Base-by-base conservation (phyloP, 64 coral and sea anemone species). In the Cladopsammia gracilis region DNA sequence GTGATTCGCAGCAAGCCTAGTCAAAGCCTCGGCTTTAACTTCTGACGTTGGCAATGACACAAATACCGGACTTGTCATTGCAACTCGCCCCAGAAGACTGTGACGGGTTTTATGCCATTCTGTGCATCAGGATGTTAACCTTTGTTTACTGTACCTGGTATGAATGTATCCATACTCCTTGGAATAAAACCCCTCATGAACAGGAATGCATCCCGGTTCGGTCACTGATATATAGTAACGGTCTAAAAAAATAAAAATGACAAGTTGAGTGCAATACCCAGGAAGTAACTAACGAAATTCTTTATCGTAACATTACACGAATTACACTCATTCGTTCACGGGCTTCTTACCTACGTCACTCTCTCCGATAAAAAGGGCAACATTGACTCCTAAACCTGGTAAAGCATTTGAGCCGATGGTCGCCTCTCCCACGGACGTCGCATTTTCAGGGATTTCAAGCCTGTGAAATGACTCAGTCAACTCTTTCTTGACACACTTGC, bases 321-420 rank as follows among this genome's bases (percentile, higher is more conserved):
- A 34, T 34, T 1, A 34, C 34, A 34, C 34, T 34, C 34, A 1
- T 34, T 34, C 34, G 2, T 34, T 34, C 34, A 34, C 34, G 34
- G 67, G n/a, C 12, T 19, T 59, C 77, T 64, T 9, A 84, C 80
- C 80, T 49, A 11, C 80, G 7, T 10, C 60, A 0, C 45, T 67
- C 15, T 68, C 1, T 68, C 80, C 80, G 6, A 4, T 15, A 24
- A 66, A 84, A 0, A 84, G 15, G 10, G 43, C 60, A 22, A 84
- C 47, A 22, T 84, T 52, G 0, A 84, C 80, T 24, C 80, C 80
- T 1, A 67, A 14, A 12, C 80, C 80, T 50, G 80, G 80, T 4
- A 48, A 1, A 5, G 80, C 80, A 68, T 84, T 84, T 50, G 80
- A 50, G 58, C 80, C 80, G 10, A 84, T 66, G 16, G 80, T 84